Conservation (phyloP, 2,113 vertebrate genomes). For the Myrmecobius fasciatus region DNA sequence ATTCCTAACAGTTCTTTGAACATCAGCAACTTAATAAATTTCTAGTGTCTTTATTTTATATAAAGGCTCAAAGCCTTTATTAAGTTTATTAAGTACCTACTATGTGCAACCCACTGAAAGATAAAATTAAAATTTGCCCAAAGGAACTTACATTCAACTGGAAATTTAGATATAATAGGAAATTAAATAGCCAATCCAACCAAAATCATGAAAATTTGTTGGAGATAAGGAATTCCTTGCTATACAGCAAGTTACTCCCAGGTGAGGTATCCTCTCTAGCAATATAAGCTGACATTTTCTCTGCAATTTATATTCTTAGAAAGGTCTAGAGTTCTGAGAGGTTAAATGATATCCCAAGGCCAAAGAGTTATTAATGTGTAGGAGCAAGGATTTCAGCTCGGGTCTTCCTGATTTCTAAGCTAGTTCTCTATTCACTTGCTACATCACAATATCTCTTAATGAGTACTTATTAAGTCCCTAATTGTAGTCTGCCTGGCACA, state of each 20-base stretch:
- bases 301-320: not conserved
- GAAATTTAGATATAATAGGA: not conserved
- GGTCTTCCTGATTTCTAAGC: not conserved
- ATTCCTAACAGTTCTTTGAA: not conserved
- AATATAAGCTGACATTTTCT: not conserved
- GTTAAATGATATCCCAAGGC: not conserved
- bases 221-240: not conserved
- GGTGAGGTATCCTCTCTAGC: not conserved
- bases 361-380: not conserved
- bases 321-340: not conserved
- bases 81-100: not conserved
- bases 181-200: not conserved
- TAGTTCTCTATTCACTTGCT: not conserved
- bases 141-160: not conserved
- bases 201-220: not conserved
- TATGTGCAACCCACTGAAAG: not conserved
- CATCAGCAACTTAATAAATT: not conserved
- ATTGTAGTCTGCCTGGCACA: not conserved
- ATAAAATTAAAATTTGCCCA: not conserved
- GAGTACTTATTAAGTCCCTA: not conserved
- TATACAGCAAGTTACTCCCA: not conserved
- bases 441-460: not conserved
- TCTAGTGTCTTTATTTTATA: not conserved
- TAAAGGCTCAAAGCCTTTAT: not conserved
- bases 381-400: not conserved